Percentiles rank a stretch among this genome's conserved stretches.
Conservation (phyloP, 2,113 vertebrate genomes). For the Climacteris rufus region DNA sequence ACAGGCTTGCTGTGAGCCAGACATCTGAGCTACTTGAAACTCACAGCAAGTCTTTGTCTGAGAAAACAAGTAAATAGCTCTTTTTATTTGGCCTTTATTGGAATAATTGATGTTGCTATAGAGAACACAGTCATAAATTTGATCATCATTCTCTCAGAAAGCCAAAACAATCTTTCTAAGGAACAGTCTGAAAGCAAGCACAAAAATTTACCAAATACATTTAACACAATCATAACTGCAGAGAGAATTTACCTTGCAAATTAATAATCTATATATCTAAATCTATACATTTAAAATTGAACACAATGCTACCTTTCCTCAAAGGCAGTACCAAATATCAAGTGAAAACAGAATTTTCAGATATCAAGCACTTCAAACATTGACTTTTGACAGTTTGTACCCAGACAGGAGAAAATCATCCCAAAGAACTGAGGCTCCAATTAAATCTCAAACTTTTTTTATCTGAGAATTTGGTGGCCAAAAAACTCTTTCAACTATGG, state of each 20-base stretch:
- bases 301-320: neutral
- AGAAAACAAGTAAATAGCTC: conserved; percentile 56
- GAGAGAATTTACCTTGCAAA: neutral
- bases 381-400: neutral
- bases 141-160: conserved; percentile 3
- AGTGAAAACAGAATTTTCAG: neutral
- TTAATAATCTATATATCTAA: neutral
- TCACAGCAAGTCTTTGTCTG: conserved; percentile 28
- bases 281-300: neutral
- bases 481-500: neutral
- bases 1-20: neutral
- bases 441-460: neutral
- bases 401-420: neutral
- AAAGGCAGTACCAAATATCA: neutral
- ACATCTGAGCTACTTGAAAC: conserved; percentile 13
- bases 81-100: conserved; percentile 42
- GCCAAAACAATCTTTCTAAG: conserved; percentile 25
- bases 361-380: neutral
- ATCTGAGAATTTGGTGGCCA: neutral
- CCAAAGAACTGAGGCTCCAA: neutral
- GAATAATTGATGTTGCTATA: conserved; percentile 49
- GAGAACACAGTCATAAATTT: conserved; percentile 11
- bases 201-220: neutral
- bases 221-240: neutral
- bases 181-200: neutral